These are phyloP conservation scores for Rhinophrynus dorsalis DNA, from an alignment of 2,797 vertebrate genomes.

Conservation along the genomic window DNA sequence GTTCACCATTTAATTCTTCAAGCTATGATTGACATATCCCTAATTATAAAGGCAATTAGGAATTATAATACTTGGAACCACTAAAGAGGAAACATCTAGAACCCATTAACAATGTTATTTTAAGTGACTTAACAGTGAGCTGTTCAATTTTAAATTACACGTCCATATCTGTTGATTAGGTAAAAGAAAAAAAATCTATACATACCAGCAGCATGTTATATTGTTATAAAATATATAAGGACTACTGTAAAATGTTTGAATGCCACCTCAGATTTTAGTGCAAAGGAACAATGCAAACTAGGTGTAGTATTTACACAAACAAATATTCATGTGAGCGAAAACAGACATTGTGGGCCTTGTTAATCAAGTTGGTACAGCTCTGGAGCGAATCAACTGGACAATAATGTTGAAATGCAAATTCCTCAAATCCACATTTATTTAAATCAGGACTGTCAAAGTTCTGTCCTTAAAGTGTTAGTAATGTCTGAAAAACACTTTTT, in stretches of 20 bases:
- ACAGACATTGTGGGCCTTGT: too few species aligned
- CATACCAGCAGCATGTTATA: slow-evolving; percentile 18
- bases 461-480: too few species aligned
- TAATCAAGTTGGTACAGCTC: too few species aligned
- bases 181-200: slow-evolving; percentile 76
- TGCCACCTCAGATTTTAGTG: too few species aligned
- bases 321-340: too few species aligned
- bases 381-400: too few species aligned
- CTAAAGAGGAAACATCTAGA: slow-evolving; percentile 82
- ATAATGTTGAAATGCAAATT: too few species aligned
- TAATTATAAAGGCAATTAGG: slow-evolving; percentile 97
- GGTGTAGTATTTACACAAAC: too few species aligned
- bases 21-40: slow-evolving; percentile 90
- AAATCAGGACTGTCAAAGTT: too few species aligned
- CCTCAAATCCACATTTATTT: too few species aligned
- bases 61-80: slow-evolving; percentile 89
- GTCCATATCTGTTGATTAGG: slow-evolving; percentile 92
- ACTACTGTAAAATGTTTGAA: not conserved
- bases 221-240: not conserved
- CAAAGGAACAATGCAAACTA: too few species aligned
- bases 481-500: too few species aligned
- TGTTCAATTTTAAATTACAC: slow-evolving; percentile 93
- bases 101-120: slow-evolving; percentile 94
- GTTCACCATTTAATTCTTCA: slow-evolving; percentile 86
- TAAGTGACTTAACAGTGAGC: slow-evolving; percentile 95